Percentiles rank a stretch among this genome's conserved stretches.
Evolutionary conservation across 2,888 invertebrate species (phyloP).

Genomic region (Oxycera nigricornis): DNA sequence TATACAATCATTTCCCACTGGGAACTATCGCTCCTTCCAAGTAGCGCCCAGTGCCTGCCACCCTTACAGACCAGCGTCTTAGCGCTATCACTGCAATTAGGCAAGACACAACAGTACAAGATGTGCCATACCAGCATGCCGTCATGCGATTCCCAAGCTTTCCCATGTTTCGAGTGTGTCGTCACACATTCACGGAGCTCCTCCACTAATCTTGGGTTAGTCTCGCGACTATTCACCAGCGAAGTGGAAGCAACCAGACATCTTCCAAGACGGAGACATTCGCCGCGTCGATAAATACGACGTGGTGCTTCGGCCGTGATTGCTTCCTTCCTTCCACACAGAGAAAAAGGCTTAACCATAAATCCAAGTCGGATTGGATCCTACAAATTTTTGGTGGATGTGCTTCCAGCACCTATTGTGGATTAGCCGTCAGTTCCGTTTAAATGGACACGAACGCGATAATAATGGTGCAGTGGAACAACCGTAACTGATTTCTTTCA

Average conservation of each 20-base stretch:
- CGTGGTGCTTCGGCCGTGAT: too few relatives aligned
- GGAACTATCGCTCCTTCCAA: not conserved
- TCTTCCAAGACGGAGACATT: slow-evolving; percentile 5
- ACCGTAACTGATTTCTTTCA: slow-evolving; percentile 1
- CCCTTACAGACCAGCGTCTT: not conserved
- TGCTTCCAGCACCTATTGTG: not conserved
- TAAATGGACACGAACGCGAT: not conserved
- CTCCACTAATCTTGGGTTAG: slow-evolving; percentile 11
- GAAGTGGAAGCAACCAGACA: slow-evolving; percentile 16
- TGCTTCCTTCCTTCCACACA: not conserved
- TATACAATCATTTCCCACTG: slow-evolving; percentile 24
- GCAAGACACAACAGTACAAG: not conserved
- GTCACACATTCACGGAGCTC: not conserved
- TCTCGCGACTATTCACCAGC: slow-evolving; percentile 24
- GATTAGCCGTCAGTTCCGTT: not conserved
- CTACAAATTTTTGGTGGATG: not conserved
- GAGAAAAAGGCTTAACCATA: not conserved
- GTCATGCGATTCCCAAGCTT: not conserved
- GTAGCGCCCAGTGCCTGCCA: slow-evolving; percentile 6
- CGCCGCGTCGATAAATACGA: not conserved
- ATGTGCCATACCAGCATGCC: not conserved
- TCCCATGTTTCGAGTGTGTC: slow-evolving; percentile 6
- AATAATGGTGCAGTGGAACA: slow-evolving; percentile 8
- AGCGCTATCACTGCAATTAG: slow-evolving; percentile 15
- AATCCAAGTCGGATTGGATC: not conserved